Evolutionary conservation across 2,113 vertebrate species (phyloP), one percentile per base, ranked within the genome.

Genomic region (Pangasianodon gigas): DNA sequence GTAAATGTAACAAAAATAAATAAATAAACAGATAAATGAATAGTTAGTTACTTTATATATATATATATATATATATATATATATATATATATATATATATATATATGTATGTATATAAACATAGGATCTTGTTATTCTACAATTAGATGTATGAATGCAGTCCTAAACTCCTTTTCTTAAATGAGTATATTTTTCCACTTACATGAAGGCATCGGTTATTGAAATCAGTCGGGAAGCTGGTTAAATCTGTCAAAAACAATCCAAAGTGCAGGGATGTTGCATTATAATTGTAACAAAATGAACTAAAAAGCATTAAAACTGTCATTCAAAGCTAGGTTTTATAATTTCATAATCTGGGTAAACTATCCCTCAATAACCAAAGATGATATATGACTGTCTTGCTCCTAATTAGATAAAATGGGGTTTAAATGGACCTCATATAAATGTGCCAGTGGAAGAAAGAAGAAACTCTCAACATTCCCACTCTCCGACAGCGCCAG

Each of bases 401-500:
- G 56, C 86, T 62, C 41, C 86, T 87, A 87, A 87, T 87, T 56
- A 60, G 86, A 87, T 87, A 44, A 87, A 87, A 87, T 87, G 86
- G 74, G 80, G 37, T 58, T 85, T 89, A 84, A 60, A 77, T 48
- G 37, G 69, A n/a, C 54, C 41, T 48, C 67, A 32, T 85, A 77
- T n/a, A 51, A 89, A 75, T 52, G 88, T 60, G 67, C 88, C 88
- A 75, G 81, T 44, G 71, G 32, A 80, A 67, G 44, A 51, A 89
- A 86, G 52, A 84, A 89, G 88, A 89, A 89, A 52, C 56, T 67
- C 56, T 79, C 24, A 14, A 81, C 77, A 80, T 77, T 81, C 87
- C 52, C 58, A n/a, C 48, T 32, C 84, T 60, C 51, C 84, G 90
- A 93, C 92, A 90, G 90, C 92, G 90, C 86, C 90, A 94, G 94